phyloP scores from a whole-genome alignment of 2,888 invertebrate species.

The Callinectes sapidus region DNA sequence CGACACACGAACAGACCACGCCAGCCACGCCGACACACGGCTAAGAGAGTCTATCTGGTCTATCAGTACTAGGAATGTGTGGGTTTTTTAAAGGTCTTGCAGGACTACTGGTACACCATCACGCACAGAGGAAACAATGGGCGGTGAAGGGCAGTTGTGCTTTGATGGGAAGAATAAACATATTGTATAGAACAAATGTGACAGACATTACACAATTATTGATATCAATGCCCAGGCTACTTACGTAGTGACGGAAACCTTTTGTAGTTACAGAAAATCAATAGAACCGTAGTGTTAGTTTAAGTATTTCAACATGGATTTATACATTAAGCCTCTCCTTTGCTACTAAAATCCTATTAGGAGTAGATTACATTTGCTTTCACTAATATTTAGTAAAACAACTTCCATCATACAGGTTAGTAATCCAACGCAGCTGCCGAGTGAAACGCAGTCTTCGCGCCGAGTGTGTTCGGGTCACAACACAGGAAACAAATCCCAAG shows the following conservation, averaged over 20 bases:
- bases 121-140: conserved; percentile 5
- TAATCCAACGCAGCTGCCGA: background rate
- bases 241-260: background rate
- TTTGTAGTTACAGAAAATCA: background rate
- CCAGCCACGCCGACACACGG: conserved; percentile 21
- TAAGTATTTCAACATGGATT: background rate
- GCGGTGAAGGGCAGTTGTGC: conserved; percentile 4
- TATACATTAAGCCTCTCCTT: background rate
- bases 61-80: background rate
- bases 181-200: background rate
- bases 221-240: background rate
- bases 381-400: background rate
- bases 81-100: background rate
- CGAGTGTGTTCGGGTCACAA: background rate
- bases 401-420: background rate
- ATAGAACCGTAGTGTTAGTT: background rate
- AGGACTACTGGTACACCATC: background rate
- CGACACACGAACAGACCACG: conserved; percentile 6
- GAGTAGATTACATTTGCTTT: background rate
- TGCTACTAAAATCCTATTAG: background rate
- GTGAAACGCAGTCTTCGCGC: background rate
- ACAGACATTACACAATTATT: background rate
- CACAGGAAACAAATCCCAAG: background rate
- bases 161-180: conserved; percentile 15
- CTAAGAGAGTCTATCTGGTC: background rate